Evolutionary conservation across 2,888 invertebrate genomes (phyloP).

Genomic region (Augiades crinisus): DNA sequence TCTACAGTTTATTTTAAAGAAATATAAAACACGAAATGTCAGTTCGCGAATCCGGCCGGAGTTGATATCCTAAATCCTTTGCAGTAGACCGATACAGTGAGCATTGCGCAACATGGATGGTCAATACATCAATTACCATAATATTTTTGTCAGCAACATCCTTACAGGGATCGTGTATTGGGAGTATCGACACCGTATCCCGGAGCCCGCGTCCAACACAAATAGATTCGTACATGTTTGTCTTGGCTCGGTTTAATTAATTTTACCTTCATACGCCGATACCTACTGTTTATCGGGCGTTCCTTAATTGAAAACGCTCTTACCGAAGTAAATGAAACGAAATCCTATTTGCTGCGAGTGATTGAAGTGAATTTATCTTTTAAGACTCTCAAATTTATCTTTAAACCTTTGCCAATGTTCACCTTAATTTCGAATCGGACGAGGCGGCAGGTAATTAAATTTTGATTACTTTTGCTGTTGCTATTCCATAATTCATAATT

Average conservation of each 20-base stretch:
- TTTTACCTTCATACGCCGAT: conserved; percentile 81
- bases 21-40: no score
- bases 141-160: no score
- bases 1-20: no score
- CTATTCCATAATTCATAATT: conserved; percentile 73
- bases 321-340: conserved; percentile 76
- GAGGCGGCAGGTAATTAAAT: conserved; percentile 69
- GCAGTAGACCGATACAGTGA: not conserved
- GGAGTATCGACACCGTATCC: conserved; percentile 9
- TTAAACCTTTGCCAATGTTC: conserved; percentile 56
- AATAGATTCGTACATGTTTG: conserved; percentile 77
- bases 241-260: conserved; percentile 79
- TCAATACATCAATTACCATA: no score
- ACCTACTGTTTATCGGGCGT: conserved; percentile 72
- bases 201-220: conserved; percentile 56
- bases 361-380: conserved; percentile 79
- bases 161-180: not conserved
- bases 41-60: no score
- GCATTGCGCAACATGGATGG: no score
- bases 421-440: conserved; percentile 54
- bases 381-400: conserved; percentile 76
- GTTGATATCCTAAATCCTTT: no score
- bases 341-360: conserved; percentile 78
- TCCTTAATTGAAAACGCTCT: conserved; percentile 80
- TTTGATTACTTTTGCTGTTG: conserved; percentile 69